Evolutionary conservation across 2,797 vertebrate genomes (phyloP).

Genomic region (Poecilia gillii): DNA sequence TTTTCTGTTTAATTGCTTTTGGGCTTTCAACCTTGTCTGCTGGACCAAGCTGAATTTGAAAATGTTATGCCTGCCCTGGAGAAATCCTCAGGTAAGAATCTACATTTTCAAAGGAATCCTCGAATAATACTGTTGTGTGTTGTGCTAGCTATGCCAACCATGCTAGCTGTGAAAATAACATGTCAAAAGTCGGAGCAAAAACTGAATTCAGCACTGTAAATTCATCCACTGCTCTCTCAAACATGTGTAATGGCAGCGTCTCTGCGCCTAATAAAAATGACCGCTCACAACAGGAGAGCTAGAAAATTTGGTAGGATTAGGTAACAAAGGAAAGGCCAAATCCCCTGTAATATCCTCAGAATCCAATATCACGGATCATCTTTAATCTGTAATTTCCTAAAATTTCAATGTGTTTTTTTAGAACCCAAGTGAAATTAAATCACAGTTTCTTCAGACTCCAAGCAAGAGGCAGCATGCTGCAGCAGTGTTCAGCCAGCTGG

Average conservation of each 20-base stretch:
- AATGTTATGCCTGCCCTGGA: not conserved
- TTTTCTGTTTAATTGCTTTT: not conserved
- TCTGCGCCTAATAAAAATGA: not conserved
- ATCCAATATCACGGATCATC: not conserved
- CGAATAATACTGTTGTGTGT: not conserved
- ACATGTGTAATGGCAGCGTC: not conserved
- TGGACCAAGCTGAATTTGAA: not conserved
- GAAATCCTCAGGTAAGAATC: not conserved
- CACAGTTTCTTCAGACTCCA: not conserved
- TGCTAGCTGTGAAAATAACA: not conserved
- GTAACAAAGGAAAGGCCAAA: too few relatives aligned
- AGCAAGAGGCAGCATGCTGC: slow-evolving; percentile 9
- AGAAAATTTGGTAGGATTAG: not conserved
- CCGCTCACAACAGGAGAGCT: not conserved
- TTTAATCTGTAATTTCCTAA: not conserved
- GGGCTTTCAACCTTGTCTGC: not conserved
- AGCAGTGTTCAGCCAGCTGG: slow-evolving; percentile 36
- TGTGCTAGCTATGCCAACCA: not conserved
- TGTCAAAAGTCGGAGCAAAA: not conserved
- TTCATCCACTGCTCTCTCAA: not conserved
- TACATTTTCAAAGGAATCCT: not conserved
- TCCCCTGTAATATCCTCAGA: not conserved
- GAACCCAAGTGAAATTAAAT: not conserved
- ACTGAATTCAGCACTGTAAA: not conserved
- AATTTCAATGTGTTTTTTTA: not conserved